Base-by-base conservation (phyloP, 2,888 invertebrate genomes). In the Andrena haemorrhoa region DNA sequence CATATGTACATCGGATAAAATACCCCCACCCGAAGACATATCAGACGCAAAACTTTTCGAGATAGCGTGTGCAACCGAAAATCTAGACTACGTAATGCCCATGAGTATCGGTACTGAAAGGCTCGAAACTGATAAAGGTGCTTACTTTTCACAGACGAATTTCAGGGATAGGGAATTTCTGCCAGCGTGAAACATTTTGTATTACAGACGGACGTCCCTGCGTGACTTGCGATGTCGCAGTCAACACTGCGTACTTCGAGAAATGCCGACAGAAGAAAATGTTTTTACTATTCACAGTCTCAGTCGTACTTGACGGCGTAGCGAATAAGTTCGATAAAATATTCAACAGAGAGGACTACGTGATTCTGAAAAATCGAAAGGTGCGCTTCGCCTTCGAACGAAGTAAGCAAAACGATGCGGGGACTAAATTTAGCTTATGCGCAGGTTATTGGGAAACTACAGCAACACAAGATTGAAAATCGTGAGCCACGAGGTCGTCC, bases 81-180 rank as follows among this genome's bases (percentile, higher is more conserved):
- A 96, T 74, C 96, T 97, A 0, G 95, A 96, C 3, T 98, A 96
- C 93, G 95, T 97, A 82, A 96, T 98, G 61, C 98, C 98, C 0
- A 97, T 98, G 97, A 98, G 98, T 92, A 97, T 98, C 84, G 98
- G 98, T 0, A 97, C 97, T 91, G 96, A 97, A 4, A 96, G 97
- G 87, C 95, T 95, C 6, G 98, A 98, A 90, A 94, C 94, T 29
- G 98, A 98, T 92, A 98, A 97, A 93, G 95, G 95, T 95, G 87
- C 86, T 8, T 58, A 29, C 16, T 49, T 56, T 20, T 58, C 20
- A n/a, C 26, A 29, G 41, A 6, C 0, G 53, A 33, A 12, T 8
- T 31, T 0, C 7, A 12, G 16, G 5, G 7, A 49, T 8, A n/a
- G 31, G 6, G 31, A 20, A 51, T n/a, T 31, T 33, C 56, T 61